Conservation (phyloP, 2,113 vertebrate species). For the Crotalus horridus region DNA sequence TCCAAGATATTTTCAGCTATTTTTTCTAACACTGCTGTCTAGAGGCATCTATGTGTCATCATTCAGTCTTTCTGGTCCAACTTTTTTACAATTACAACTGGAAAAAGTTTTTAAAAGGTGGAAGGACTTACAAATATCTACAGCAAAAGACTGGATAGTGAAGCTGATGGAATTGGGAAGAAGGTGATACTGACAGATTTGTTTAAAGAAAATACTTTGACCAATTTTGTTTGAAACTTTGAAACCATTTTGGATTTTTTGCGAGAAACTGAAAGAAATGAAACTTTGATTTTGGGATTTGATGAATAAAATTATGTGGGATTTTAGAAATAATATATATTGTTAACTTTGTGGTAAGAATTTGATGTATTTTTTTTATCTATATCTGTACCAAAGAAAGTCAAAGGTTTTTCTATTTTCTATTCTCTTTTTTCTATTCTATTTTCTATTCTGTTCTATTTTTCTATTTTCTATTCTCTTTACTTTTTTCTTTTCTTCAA, state of each 20-base stretch:
- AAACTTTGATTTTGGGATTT: not conserved
- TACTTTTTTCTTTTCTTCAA: not conserved
- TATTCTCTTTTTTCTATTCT: not conserved
- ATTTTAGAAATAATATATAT: not conserved
- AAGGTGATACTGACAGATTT: not conserved
- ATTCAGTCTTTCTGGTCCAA: not conserved
- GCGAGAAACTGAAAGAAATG: not conserved
- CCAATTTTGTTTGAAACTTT: not conserved
- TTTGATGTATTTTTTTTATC: not conserved
- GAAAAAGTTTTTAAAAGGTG: not conserved
- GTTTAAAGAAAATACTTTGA: not conserved
- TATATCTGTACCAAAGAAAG: not conserved
- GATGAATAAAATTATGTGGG: not conserved
- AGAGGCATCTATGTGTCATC: not conserved
- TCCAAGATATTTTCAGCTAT: not conserved
- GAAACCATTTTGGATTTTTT: not conserved
- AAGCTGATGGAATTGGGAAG: not conserved
- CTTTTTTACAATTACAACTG: not conserved
- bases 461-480: not conserved
- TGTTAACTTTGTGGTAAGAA: not conserved
- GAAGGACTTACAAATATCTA: not conserved
- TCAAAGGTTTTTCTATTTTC: not conserved
- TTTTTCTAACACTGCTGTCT: not conserved
- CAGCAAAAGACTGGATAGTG: not conserved
- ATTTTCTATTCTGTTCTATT: not conserved